Evolutionary conservation across 2,113 vertebrate genomes (phyloP), one percentile per base, ranked within the genome.

Genomic region (Empidonax traillii): DNA sequence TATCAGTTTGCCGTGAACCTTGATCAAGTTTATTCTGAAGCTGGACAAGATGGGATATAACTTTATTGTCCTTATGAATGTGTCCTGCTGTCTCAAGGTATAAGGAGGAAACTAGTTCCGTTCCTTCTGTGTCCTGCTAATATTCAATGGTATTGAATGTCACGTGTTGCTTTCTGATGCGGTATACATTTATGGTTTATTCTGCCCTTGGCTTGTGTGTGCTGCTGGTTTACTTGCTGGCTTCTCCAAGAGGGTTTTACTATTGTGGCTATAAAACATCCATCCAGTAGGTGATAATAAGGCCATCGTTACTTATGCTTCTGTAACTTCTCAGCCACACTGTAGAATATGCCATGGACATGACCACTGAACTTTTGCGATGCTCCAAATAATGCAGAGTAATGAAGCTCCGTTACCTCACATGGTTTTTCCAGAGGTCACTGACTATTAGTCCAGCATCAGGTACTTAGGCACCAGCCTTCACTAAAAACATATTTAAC

Each of bases 171-270:
- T 92, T 90, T 79, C 41, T 75, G 6, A 43, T 52, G 58, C 47
- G 20, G 8, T 68, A 21, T 47, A 11, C 16, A 3, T 14, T 8
- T 28, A 15, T 3, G 37, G 31, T 63, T 90, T 92, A 56, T 46
- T 72, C 25, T 67, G 33, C 30, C 23, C 41, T 86, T 0, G 2
- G 20, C 51, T 88, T 80, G 21, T 0, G 0, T 15, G 37, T 77
- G 24, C 68, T 83, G 72, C 72, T 90, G 25, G 3, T 65, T 87
- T 72, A 13, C 35, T 66, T 80, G 56, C 65, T 58, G 43, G 12
- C 55, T 78, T 74, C 59, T n/a, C 51, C 5, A 5, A 55, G 31
- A 68, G 16, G 3, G 23, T 82, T 83, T 72, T 65, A 33, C 39
- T 8, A 6, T 87, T 89, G 71, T 90, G 53, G 22, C 43, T 63